Evolutionary conservation across 1,140 invertebrate species (phyloP), one percentile per base, ranked within the genome.

Genomic region (Pseudoatta argentina): DNA sequence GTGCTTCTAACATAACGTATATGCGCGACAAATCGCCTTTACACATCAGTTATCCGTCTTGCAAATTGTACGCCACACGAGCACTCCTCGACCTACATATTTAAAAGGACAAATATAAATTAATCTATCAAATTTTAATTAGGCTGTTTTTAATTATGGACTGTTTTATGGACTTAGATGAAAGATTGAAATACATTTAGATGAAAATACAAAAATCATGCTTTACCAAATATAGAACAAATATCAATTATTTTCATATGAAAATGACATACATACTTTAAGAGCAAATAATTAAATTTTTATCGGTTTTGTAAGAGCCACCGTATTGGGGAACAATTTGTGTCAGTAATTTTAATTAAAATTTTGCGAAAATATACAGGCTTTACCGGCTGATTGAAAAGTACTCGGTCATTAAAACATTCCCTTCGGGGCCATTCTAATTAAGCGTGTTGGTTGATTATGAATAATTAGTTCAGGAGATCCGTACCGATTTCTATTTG

Each of bases 301-400:
- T 18, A 63, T 51, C 24, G 48, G 14, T 72, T 53, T 48, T 48
- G 24, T 14, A 63, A 59, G 21, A 16, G 18, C 12, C 21, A 24
- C n/a, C 48, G 21, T 44, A n/a, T 71, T 44, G 27, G 18, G 1
- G 67, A 44, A 27, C 18, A 73, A 73, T 24, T 61, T 48, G 39
- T 34, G 39, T 51, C 67, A 27, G 4, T 30, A 61, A 48, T 83
- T 73, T 83, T 61, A 83, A 75, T 73, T 83, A 64, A 83, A 51
- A 75, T 83, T 39, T 61, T 44, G 30, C 14, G 53, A 73, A 73
- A 82, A 61, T 21, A 48, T 16, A 21, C 64, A 34, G 24, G 18
- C 34, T 48, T 21, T n/a, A 24, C 55, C 2, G 66, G 79, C 55
- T 75, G 69, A 83, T 83, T 61, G 39, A 61, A 34, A 48, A 61